A percentile compares a stretch with the other conserved stretches of the same genome.
phyloP scores from a whole-genome alignment of 2,797 vertebrate genomes.

The Chaunax sp. region DNA sequence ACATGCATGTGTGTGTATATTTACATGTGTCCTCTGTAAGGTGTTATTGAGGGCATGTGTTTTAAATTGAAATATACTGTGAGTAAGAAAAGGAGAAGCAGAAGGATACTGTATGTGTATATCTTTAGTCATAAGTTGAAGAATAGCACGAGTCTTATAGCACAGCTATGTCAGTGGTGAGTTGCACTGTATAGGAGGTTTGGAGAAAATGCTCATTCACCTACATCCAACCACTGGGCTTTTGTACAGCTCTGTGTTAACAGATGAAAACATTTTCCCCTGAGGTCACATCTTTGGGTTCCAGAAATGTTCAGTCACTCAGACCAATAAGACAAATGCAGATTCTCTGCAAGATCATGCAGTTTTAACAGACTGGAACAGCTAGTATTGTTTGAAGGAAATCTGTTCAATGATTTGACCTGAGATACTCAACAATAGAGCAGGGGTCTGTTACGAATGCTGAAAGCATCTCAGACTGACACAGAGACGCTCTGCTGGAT shows the following conservation, averaged over 20 bases:
- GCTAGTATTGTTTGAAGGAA: slow-evolving; percentile 30
- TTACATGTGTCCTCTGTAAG: slow-evolving; percentile 2
- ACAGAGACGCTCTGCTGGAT: slow-evolving; percentile 36
- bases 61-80: not conserved
- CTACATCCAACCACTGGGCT: slow-evolving; percentile 24
- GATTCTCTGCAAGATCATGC: slow-evolving; percentile 17
- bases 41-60: slow-evolving; percentile 5
- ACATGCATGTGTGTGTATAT: slow-evolving; percentile 13
- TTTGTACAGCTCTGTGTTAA: slow-evolving; percentile 26
- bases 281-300: slow-evolving; percentile 25
- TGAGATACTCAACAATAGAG: slow-evolving; percentile 34
- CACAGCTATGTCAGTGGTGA: slow-evolving; percentile 27
- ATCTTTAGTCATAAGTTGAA: slow-evolving; percentile 12
- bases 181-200: slow-evolving; percentile 13
- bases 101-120: not conserved
- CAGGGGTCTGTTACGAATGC: slow-evolving; percentile 36
- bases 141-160: slow-evolving; percentile 11
- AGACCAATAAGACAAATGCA: not conserved
- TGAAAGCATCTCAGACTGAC: slow-evolving; percentile 34
- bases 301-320: slow-evolving; percentile 14
- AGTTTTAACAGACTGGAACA: no score
- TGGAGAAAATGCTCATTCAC: slow-evolving; percentile 28
- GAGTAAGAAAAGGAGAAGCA: not conserved
- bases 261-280: slow-evolving; percentile 31
- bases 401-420: slow-evolving; percentile 41